Base-by-base conservation (phyloP, 2,888 invertebrate species). In the Pyrrhosoma nymphula region DNA sequence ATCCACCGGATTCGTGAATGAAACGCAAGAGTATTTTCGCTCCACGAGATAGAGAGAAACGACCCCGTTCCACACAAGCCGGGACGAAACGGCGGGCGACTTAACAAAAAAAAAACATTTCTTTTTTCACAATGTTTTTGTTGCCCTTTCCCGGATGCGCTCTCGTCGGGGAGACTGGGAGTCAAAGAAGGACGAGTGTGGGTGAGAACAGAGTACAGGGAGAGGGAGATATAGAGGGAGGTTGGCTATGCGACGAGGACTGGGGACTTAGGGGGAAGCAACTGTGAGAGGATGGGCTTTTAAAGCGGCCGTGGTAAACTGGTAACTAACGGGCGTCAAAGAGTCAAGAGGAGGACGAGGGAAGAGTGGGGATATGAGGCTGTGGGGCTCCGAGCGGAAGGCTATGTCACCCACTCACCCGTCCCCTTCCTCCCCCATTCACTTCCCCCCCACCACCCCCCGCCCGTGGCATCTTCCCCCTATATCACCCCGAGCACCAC, bases 71-170 rank as follows among this genome's bases (percentile, higher is more conserved):
- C n/a, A 23, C 69, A 23, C 69, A 8, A 26, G n/a, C 69, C n/a
- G 8, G 69, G 69, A 47, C 23, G 69, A 69, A n/a, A n/a, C 47
- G 69, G n/a, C 47, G 69, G n/a, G 69, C 23, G 69, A 69, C 0
- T n/a, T n/a, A n/a, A n/a, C n/a, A n/a, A 8, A 20, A 14, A 20
- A 18, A 20, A 18, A 18, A 8, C 12, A 14, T 10, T 60, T 4
- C 2, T 60, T 60, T 60, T 60, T 60, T 60, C 20, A 2, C 60
- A 14, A 47, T 4, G 8, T 47, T 47, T 47, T 47, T 69, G 20
- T 69, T 69, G 26, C 69, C 69, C 69, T 26, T n/a, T 69, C 69
- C 69, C 69, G 69, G 69, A 69, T 69, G 69, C 69, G 69, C 69
- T 69, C 69, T 69, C 8, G 69, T 69, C 69, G 69, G 69, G 47